Evolutionary conservation across 2,797 vertebrate genomes (phyloP).

Genomic region (Platyrinchus mystaceus): DNA sequence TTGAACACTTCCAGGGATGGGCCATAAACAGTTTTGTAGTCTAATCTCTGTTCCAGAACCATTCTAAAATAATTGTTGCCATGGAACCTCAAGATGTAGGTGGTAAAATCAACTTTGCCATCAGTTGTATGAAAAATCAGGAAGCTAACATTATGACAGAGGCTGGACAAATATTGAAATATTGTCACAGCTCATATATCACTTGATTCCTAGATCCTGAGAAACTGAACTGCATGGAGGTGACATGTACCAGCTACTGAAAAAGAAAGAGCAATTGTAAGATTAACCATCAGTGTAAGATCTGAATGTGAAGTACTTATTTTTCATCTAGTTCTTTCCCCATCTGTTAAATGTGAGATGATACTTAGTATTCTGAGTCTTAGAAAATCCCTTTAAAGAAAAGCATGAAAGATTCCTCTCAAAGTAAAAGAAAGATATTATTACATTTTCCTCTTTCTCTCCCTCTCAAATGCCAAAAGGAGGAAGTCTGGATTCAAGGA

Average conservation of each 20-base stretch:
- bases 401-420: background rate
- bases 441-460: background rate
- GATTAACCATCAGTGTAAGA: background rate
- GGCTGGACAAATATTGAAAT: background rate
- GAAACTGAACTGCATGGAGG: background rate
- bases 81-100: background rate
- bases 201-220: background rate
- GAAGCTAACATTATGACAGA: background rate
- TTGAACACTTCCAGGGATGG: background rate
- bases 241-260: background rate
- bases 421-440: background rate
- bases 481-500: slow-evolving; percentile 22
- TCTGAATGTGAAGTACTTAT: background rate
- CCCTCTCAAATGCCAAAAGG: background rate
- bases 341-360: background rate
- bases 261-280: background rate
- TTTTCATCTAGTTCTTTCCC: slow-evolving; percentile 12
- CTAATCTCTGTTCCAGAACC: background rate
- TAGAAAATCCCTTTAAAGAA: background rate
- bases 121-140: background rate
- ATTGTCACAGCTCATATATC: background rate
- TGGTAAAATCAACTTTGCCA: background rate
- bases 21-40: background rate
- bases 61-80: background rate
- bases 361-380: background rate